These are phyloP conservation scores for Pterostichus madidus DNA, from an alignment of 2,888 invertebrate genomes.

Conservation along the genomic window DNA sequence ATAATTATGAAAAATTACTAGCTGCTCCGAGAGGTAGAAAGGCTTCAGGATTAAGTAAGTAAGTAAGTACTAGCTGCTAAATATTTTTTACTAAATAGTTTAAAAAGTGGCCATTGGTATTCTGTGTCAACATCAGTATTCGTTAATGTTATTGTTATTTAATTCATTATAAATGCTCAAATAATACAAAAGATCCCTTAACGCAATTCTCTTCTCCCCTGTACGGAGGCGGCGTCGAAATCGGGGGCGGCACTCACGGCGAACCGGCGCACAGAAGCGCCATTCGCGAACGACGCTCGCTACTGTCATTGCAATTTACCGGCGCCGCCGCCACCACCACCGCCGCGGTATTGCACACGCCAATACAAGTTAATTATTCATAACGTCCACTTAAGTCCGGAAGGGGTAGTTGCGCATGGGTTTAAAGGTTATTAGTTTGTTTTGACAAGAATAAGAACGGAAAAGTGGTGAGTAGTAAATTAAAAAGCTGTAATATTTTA, in stretches of 20 bases:
- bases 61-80: too few relatives aligned
- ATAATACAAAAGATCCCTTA: not conserved
- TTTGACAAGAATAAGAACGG: conserved; percentile 4
- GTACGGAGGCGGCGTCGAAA: not conserved
- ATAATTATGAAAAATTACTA: too few relatives aligned
- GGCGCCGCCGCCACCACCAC: conserved; percentile 8
- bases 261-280: conserved; percentile 49
- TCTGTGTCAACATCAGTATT: too few relatives aligned
- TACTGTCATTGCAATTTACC: conserved; percentile 56
- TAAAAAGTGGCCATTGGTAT: too few relatives aligned
- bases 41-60: too few relatives aligned
- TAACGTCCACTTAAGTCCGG: conserved; percentile 3
- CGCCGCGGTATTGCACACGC: conserved; percentile 45
- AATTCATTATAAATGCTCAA: too few relatives aligned
- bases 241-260: conserved; percentile 38
- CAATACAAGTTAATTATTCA: conserved; percentile 49
- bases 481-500: too few relatives aligned
- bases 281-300: conserved; percentile 57
- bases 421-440: conserved; percentile 49
- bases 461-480: too few relatives aligned
- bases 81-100: too few relatives aligned
- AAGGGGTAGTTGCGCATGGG: conserved; percentile 25
- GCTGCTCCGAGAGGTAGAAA: too few relatives aligned
- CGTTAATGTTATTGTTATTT: too few relatives aligned
- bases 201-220: not conserved